Evolutionary conservation across 2,113 vertebrate species (phyloP).

Genomic region (Amphilophus citrinellus): DNA sequence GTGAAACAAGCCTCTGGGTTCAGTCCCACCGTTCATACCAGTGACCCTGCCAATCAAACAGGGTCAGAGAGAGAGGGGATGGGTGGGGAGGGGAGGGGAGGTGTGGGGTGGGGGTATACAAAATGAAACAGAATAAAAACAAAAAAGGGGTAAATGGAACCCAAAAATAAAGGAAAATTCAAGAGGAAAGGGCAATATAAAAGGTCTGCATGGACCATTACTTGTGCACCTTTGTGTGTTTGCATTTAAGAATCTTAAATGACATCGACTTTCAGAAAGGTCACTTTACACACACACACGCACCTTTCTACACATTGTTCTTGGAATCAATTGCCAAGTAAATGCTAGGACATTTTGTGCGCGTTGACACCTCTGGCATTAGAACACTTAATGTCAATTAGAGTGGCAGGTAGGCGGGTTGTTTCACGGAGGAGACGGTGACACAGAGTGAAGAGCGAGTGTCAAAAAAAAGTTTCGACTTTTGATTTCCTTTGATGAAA

Average conservation of each 20-base stretch:
- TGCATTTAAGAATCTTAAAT: slow-evolving; percentile 36
- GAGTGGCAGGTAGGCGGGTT: slow-evolving; percentile 51
- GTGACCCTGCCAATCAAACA: slow-evolving; percentile 62
- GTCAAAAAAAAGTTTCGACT: neutral
- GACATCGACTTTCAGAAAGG: slow-evolving; percentile 42
- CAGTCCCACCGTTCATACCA: slow-evolving; percentile 26
- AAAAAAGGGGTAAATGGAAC: neutral
- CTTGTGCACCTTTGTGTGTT: slow-evolving; percentile 27
- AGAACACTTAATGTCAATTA: slow-evolving; percentile 68
- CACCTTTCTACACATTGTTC: slow-evolving; percentile 16
- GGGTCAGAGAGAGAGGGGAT: slow-evolving; percentile 15
- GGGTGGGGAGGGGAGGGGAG: too few species aligned
- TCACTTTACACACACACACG: slow-evolving; percentile 22
- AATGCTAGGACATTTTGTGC: slow-evolving; percentile 57
- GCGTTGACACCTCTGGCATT: slow-evolving; percentile 67
- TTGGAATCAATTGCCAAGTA: slow-evolving; percentile 58
- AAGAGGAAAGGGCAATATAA: neutral
- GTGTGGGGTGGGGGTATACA: neutral
- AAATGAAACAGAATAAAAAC: neutral
- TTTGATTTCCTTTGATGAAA: slow-evolving; percentile 30
- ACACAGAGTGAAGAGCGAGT: neutral
- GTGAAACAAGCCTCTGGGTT: slow-evolving; percentile 45
- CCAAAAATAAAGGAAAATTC: neutral
- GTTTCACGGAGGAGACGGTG: slow-evolving; percentile 41
- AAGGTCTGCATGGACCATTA: neutral